Conservation (phyloP, 1,140 invertebrate genomes). For the Daktulosphaira vitifoliae region DNA sequence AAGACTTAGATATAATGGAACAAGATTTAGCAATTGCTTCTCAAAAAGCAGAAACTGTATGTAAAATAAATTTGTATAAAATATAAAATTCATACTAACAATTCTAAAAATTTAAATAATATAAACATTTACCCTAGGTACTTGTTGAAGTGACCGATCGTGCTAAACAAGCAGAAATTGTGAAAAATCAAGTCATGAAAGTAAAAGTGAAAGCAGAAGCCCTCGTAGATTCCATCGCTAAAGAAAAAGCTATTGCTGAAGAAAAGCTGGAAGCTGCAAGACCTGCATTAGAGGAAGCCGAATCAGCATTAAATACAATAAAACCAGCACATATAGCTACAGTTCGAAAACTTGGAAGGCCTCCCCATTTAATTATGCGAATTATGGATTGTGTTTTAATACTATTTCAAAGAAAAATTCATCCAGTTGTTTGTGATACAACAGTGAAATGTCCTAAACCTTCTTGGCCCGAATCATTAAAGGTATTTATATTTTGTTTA, state of each 20-base stretch:
- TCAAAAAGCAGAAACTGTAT: slow-evolving; percentile 70
- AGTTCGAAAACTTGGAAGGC: slow-evolving; percentile 84
- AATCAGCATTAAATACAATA: slow-evolving; percentile 90
- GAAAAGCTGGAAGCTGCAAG: slow-evolving; percentile 82
- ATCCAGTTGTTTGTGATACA: slow-evolving; percentile 70
- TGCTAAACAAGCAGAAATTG: slow-evolving; percentile 87
- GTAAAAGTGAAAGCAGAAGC: slow-evolving; percentile 92
- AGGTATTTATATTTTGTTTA: slow-evolving; percentile 58
- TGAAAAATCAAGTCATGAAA: slow-evolving; percentile 76
- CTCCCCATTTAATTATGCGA: slow-evolving; percentile 93
- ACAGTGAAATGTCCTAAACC: slow-evolving; percentile 79
- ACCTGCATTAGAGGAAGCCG: slow-evolving; percentile 86
- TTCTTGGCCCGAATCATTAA: slow-evolving; percentile 91
- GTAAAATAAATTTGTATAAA: no score
- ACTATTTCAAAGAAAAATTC: slow-evolving; percentile 79
- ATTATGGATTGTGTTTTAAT: slow-evolving; percentile 96
- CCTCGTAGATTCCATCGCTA: slow-evolving; percentile 80
- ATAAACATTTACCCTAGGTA: slow-evolving; percentile 44
- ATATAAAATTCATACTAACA: no score
- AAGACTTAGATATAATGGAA: slow-evolving; percentile 88
- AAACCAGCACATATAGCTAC: slow-evolving; percentile 95
- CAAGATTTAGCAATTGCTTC: slow-evolving; percentile 81
- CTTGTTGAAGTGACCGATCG: slow-evolving; percentile 79
- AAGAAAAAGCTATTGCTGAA: slow-evolving; percentile 85
- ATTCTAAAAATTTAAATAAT: no score